A percentile compares a stretch with the other conserved stretches of the same genome.
These are phyloP conservation scores for Cheirogaleus major DNA, from an alignment of 2,797 vertebrate species.

Conservation along the genomic window DNA sequence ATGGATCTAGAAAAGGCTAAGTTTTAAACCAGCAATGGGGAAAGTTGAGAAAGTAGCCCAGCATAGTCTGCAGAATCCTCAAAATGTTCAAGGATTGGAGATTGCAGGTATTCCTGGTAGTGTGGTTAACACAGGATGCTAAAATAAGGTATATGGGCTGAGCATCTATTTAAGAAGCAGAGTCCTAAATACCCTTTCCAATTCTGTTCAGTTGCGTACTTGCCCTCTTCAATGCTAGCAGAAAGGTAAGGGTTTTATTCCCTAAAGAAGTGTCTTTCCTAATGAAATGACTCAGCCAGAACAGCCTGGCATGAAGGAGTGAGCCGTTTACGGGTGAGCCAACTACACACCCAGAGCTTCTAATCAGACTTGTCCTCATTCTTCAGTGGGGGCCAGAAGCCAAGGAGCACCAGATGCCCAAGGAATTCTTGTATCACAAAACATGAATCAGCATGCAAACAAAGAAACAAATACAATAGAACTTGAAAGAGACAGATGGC, in stretches of 20 bases:
- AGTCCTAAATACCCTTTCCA: background rate
- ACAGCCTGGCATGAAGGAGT: too few relatives aligned
- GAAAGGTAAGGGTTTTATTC: background rate
- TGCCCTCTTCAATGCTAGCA: background rate
- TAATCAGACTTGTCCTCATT: background rate
- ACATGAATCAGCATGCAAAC: background rate
- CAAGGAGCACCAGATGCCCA: background rate
- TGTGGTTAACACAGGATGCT: background rate
- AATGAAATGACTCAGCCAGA: background rate
- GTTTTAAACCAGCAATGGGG: background rate
- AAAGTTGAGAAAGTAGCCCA: background rate
- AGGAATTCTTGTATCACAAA: background rate
- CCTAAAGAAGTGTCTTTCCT: background rate
- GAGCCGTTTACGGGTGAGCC: background rate
- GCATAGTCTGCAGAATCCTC: background rate
- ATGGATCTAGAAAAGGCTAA: background rate
- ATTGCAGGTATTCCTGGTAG: background rate
- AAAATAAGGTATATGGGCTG: background rate
- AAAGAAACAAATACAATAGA: background rate
- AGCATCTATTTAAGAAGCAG: background rate
- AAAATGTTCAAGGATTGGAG: background rate
- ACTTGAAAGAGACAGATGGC: background rate
- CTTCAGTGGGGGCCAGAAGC: background rate
- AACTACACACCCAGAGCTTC: background rate
- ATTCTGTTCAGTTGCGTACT: background rate